Conservation (phyloP, 1,140 invertebrate genomes). For the Heliothis virescens region DNA sequence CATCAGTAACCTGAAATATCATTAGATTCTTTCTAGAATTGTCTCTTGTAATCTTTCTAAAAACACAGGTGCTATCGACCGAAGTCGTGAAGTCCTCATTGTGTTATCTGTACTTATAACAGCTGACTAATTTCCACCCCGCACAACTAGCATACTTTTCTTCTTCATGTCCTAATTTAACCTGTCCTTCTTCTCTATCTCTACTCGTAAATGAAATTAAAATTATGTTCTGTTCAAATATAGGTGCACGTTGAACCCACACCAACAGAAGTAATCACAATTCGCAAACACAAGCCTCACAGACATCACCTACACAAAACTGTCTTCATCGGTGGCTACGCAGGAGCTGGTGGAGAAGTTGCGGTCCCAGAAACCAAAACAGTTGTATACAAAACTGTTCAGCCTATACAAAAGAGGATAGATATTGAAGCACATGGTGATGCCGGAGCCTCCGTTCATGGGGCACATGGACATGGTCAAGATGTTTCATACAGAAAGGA, state of each 20-base stretch:
- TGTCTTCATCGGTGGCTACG: slow-evolving; percentile 70
- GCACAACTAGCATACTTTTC: no score
- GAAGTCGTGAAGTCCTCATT: no score
- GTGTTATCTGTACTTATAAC: no score
- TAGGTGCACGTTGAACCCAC: slow-evolving; percentile 68
- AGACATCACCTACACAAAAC: slow-evolving; percentile 71
- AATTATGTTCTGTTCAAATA: background rate
- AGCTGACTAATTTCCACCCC: no score
- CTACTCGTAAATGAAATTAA: background rate
- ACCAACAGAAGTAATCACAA: slow-evolving; percentile 58
- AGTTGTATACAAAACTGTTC: slow-evolving; percentile 49
- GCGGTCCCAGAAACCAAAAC: slow-evolving; percentile 49
- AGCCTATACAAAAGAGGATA: slow-evolving; percentile 71
- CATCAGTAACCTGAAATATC: no score
- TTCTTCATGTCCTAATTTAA: no score
- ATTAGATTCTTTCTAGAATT: no score
- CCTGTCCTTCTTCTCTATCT: background rate
- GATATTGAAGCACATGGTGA: slow-evolving; percentile 59
- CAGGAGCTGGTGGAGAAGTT: slow-evolving; percentile 59
- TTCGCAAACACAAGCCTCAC: slow-evolving; percentile 68
- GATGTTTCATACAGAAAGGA: slow-evolving; percentile 68
- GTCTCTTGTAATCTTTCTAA: no score
- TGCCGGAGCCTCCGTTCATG: slow-evolving; percentile 52
- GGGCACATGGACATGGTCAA: slow-evolving; percentile 47
- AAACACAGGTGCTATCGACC: no score